Percentiles rank a stretch among this genome's conserved stretches.
Conservation (phyloP, 2,888 invertebrate species). For the Digitonthophagus gazella region DNA sequence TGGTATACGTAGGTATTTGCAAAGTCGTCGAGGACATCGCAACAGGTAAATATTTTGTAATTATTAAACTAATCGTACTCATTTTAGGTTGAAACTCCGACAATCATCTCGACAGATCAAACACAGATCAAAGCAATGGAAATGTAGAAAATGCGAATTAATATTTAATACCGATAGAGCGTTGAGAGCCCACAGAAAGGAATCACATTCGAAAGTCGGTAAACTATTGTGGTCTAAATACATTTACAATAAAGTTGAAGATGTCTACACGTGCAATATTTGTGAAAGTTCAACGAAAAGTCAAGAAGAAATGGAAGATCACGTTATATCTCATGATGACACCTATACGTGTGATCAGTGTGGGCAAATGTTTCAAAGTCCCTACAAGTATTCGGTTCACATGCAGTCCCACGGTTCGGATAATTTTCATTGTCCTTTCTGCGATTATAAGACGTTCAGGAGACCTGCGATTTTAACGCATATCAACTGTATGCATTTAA, state of each 20-base stretch:
- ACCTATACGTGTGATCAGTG: constrained; percentile 24
- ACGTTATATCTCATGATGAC: constrained; percentile 29
- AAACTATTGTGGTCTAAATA: constrained; percentile 29
- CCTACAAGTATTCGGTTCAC: constrained; percentile 38
- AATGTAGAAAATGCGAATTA: constrained; percentile 53
- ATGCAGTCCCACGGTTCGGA: constrained; percentile 24
- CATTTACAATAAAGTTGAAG: constrained; percentile 38
- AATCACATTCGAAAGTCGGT: constrained; percentile 42
- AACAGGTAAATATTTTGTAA: not conserved
- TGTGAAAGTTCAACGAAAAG: constrained; percentile 26
- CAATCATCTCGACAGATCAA: not conserved
- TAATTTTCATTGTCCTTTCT: constrained; percentile 23
- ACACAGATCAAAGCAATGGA: constrained; percentile 46
- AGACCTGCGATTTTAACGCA: constrained; percentile 20
- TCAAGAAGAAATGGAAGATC: constrained; percentile 30
- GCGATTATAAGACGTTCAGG: constrained; percentile 19
- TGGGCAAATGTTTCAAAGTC: constrained; percentile 28
- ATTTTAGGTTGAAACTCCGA: not conserved
- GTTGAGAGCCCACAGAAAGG: constrained; percentile 54
- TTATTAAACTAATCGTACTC: not conserved
- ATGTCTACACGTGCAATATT: constrained; percentile 32
- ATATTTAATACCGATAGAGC: constrained; percentile 55
- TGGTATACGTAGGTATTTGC: too few relatives aligned
- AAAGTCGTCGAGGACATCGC: too few relatives aligned
- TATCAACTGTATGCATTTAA: constrained; percentile 24